Percentiles rank a stretch among this genome's conserved stretches.
phyloP scores from a whole-genome alignment of 2,797 vertebrate genomes.

The Picus viridis region DNA sequence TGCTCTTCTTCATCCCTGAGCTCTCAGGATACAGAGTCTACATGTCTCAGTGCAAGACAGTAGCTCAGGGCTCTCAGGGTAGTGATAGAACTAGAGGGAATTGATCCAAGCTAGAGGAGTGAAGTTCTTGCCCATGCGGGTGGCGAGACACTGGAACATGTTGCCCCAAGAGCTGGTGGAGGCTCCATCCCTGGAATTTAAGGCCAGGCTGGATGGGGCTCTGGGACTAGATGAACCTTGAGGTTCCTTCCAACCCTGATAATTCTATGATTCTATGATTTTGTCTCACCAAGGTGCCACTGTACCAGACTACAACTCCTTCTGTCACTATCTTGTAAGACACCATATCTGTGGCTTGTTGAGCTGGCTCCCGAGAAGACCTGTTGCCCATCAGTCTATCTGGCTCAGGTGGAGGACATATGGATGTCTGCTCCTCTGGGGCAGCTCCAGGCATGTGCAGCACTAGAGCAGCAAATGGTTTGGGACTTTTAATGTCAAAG shows the following conservation, averaged over 20 bases:
- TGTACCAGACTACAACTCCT: background rate
- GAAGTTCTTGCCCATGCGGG: no score
- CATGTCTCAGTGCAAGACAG: background rate
- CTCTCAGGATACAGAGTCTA: rapidly evolving
- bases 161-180: no score
- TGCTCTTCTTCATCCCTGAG: background rate
- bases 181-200: no score
- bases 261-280: background rate
- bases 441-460: background rate
- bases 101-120: no score
- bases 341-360: background rate
- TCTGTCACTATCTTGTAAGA: background rate
- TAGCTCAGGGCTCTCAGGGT: background rate
- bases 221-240: no score
- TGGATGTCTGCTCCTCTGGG: background rate
- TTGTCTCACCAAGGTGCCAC: rapidly evolving
- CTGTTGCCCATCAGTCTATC: background rate
- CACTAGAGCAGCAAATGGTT: background rate
- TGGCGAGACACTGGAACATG: no score
- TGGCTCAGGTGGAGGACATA: constrained; percentile 20
- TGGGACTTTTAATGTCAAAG: background rate
- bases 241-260: no score
- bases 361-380: background rate
- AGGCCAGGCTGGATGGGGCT: no score
- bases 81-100: no score